Percentiles rank a stretch among this genome's conserved stretches.
Evolutionary conservation across 2,888 invertebrate species (phyloP).

Genomic region (Pycnomerus fuliginosus): DNA sequence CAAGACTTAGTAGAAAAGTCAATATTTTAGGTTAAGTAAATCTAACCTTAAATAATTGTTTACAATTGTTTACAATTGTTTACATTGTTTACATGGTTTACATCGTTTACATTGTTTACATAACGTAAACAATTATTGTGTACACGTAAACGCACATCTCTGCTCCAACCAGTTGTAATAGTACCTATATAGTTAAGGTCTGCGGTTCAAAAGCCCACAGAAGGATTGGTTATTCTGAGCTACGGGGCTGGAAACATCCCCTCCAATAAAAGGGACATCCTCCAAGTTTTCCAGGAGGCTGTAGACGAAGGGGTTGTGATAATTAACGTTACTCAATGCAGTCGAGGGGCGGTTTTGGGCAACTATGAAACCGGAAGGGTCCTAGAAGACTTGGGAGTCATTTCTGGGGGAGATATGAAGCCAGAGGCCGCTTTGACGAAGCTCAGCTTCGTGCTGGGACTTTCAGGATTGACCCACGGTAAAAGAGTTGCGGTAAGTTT

Average conservation of each 20-base stretch:
- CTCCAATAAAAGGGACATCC: conserved; percentile 75
- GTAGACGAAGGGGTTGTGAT: conserved; percentile 77
- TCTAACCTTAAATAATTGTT: too few species aligned
- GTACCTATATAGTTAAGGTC: too few species aligned
- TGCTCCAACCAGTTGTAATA: too few species aligned
- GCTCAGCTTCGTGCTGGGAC: conserved; percentile 83
- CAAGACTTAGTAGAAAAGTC: too few species aligned
- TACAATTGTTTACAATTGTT: too few species aligned
- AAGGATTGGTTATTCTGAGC: conserved; percentile 85
- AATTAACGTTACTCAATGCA: conserved; percentile 91
- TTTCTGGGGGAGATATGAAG: conserved; percentile 85
- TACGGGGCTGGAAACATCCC: conserved; percentile 96
- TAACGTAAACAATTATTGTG: too few species aligned
- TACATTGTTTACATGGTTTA: too few species aligned
- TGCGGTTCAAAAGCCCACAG: too few species aligned
- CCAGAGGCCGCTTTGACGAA: conserved; percentile 92
- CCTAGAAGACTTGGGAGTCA: conserved; percentile 67
- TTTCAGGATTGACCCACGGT: conserved; percentile 61
- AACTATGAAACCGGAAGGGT: conserved; percentile 85
- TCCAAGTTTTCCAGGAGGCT: conserved; percentile 70
- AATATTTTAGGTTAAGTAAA: too few species aligned
- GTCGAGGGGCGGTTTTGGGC: conserved; percentile 73
- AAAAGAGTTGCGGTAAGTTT: conserved; percentile 27
- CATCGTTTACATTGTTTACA: too few species aligned
- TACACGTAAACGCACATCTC: too few species aligned